Conservation (phyloP, 30 jellyfish, hydroid and myxozoan species). For the Mastigias papua region DNA sequence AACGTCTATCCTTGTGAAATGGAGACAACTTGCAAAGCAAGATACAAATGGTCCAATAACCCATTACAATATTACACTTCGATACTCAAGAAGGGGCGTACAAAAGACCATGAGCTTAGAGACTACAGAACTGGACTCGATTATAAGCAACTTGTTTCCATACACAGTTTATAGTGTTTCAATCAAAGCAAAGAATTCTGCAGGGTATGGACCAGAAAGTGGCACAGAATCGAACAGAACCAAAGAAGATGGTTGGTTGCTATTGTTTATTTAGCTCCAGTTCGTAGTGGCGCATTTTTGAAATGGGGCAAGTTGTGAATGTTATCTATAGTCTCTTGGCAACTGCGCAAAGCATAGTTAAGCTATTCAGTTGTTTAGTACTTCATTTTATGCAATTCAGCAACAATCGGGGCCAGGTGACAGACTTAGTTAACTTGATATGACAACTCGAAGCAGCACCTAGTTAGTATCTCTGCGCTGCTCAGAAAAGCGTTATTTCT, state of each 20-base stretch:
- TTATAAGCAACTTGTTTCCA: constrained; percentile 12
- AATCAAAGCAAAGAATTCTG: constrained; percentile 56
- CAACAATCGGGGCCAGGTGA: no score
- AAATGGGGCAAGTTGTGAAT: neutral
- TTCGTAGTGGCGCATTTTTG: neutral
- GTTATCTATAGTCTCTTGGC: neutral
- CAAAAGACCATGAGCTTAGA: neutral
- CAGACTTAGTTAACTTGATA: no score
- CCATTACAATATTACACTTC: constrained; percentile 7
- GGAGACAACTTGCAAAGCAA: constrained; percentile 24
- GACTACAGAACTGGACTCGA: neutral
- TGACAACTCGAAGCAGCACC: no score
- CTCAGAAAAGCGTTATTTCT: no score
- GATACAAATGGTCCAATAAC: constrained; percentile 51
- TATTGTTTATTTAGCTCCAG: neutral
- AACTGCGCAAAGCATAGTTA: no score
- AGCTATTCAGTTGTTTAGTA: no score
- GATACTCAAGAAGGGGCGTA: neutral
- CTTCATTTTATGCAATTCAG: no score
- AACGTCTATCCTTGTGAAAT: constrained; percentile 1
- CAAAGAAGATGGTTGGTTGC: constrained; percentile 48
- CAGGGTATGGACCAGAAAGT: constrained; percentile 68
- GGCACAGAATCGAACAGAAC: constrained; percentile 10
- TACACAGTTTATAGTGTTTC: constrained; percentile 37
- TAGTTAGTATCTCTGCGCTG: no score